phyloP scores from a whole-genome alignment of 1,140 invertebrate species.

The Brachionus paranguensis region DNA sequence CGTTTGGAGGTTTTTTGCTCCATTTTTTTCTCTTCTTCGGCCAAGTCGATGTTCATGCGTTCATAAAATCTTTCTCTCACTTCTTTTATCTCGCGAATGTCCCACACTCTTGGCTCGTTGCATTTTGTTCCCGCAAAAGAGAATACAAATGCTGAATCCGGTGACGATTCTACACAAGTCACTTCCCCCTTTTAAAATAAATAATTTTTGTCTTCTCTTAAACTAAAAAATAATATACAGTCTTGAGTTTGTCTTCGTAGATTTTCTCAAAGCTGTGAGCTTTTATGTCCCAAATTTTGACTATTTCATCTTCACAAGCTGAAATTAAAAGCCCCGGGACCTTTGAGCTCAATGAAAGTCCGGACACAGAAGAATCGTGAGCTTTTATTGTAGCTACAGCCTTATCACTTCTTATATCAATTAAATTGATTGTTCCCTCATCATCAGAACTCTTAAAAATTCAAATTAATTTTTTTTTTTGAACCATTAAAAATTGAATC shows the following conservation, averaged over 20 bases:
- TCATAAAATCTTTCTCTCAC: not conserved
- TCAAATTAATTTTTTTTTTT: not conserved
- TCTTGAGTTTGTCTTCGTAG: not conserved
- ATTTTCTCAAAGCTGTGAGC: not conserved
- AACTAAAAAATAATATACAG: not conserved
- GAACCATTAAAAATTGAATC: not conserved
- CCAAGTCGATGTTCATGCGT: not conserved
- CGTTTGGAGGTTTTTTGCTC: not conserved
- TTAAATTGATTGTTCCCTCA: constrained; percentile 1
- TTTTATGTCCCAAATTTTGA: constrained; percentile 37
- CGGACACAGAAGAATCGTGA: constrained; percentile 14
- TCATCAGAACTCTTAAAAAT: constrained; percentile 7
- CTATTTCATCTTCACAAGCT: not conserved
- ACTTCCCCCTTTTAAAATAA: not conserved
- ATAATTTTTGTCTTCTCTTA: not conserved
- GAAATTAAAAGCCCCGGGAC: constrained; percentile 8
- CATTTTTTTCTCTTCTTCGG: not conserved
- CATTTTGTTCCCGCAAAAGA: not conserved
- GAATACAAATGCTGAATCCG: constrained; percentile 25
- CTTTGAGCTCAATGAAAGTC: constrained; percentile 7
- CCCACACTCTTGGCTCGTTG: constrained; percentile 23
- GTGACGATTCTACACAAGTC: not conserved
- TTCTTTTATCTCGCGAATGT: constrained; percentile 32
- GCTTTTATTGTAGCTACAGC: not conserved
- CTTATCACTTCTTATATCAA: constrained; percentile 34